A percentile compares a stretch with the other conserved stretches of the same genome.
These are phyloP conservation scores for Lasioglossum marginatum DNA, from an alignment of 2,888 invertebrate genomes.

Conservation along the genomic window DNA sequence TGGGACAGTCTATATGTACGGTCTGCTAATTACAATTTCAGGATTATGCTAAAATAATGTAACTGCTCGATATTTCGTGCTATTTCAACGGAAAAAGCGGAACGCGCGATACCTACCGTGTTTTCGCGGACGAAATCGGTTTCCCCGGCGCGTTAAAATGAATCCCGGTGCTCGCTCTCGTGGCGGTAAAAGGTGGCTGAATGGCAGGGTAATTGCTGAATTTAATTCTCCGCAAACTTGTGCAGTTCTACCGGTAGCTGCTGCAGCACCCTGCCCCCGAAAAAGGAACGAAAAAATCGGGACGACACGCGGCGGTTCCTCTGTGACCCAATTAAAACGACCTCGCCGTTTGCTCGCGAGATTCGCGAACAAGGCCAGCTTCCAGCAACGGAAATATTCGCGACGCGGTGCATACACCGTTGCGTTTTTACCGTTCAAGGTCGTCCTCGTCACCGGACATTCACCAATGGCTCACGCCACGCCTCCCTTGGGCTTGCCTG, in stretches of 20 bases:
- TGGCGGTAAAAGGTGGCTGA: neutral
- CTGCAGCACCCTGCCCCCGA: neutral
- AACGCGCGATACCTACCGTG: neutral
- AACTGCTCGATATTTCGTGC: neutral
- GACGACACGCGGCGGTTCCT: conserved; percentile 10
- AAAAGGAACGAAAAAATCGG: neutral
- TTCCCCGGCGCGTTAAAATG: neutral
- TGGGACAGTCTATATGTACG: too few species aligned
- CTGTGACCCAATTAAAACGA: conserved; percentile 15
- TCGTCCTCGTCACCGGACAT: neutral
- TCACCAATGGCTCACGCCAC: neutral
- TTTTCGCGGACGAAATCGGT: neutral
- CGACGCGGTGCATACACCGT: neutral
- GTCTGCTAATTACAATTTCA: too few species aligned
- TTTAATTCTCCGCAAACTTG: conserved; percentile 5
- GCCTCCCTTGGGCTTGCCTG: neutral
- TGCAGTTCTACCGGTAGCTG: neutral
- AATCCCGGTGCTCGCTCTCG: neutral
- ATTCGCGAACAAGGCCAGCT: neutral
- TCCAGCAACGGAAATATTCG: neutral
- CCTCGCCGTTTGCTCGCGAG: conserved; percentile 3
- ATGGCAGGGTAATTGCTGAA: conserved; percentile 9
- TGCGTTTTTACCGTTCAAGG: conserved; percentile 6
- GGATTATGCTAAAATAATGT: too few species aligned
- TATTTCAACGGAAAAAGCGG: neutral